Evolutionary conservation across 2,113 vertebrate species (phyloP), one percentile per base, ranked within the genome.

Genomic region (Rhea pennata): DNA sequence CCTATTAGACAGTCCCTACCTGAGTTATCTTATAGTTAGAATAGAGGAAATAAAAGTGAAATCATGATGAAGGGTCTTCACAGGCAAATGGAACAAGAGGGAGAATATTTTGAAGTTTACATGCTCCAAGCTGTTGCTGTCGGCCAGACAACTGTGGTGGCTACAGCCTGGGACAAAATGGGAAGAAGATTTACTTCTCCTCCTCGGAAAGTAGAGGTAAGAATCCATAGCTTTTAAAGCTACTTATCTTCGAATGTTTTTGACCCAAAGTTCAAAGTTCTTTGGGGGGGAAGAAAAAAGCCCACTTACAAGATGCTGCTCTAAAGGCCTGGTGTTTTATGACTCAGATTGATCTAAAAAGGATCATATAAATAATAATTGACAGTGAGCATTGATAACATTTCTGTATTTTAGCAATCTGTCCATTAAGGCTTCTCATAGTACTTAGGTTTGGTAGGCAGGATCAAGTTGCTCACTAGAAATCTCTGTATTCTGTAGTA

Each of bases 141-240:
- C 11, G 97, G 98, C 10, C 95, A 98, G 88, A 97, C 97, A 54
- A 98, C 97, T 26, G 89, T 98, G 29, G 96, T 98, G 48, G 97
- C 97, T 46, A 92, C 75, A 8, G 97, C 97, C 78, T 95, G 92
- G 84, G 97, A 97, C 86, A 96, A 93, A 46, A 88, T 58, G 84
- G 97, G 98, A 27, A 88, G 84, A 71, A 97, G 94, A 61, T 88
- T 97, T 71, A 98, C 91, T 42, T 98, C 98, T 3, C 62, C 95
- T 9, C 96, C 98, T 67, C 95, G 31, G 65, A 97, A 97, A 42
- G 94, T 97, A 40, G 94, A 98, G 87, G 97, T 98, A 91, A 93
- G 91, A 87, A 46, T 26, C 23, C 59, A 7, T 21, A 40, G 12
- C 62, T 5, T 31, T 86, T 31, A 61, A 42, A 67, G 21, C 15